phyloP scores from a whole-genome alignment of 1,140 invertebrate species.

The Scaptomyza pallida region DNA sequence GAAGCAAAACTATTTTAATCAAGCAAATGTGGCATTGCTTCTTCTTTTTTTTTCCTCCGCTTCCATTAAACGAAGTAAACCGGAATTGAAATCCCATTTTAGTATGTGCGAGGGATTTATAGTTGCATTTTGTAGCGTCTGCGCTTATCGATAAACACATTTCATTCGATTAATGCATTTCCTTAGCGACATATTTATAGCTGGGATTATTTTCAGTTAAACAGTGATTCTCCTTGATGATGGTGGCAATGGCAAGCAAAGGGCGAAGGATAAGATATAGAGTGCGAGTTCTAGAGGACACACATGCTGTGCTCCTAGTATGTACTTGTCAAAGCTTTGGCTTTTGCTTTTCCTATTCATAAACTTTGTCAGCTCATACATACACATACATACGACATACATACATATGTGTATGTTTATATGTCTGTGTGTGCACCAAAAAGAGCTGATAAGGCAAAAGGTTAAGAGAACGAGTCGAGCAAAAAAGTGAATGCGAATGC shows the following conservation, averaged over 20 bases:
- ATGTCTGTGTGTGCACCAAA: constrained; percentile 27
- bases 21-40: too few species aligned
- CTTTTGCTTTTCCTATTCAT: constrained; percentile 65
- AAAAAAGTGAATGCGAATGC: not conserved
- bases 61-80: too few species aligned
- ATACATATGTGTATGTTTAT: not conserved
- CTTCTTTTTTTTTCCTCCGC: too few species aligned
- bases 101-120: not conserved
- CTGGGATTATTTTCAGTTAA: not conserved
- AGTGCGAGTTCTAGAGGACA: not conserved
- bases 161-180: constrained; percentile 20
- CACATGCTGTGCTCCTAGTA: constrained; percentile 19
- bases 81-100: not conserved
- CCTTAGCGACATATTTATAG: not conserved
- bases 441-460: constrained; percentile 69
- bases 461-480: constrained; percentile 54
- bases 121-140: not conserved
- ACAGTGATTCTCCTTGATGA: not conserved
- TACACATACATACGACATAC: not conserved
- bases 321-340: constrained; percentile 31
- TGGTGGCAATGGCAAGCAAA: not conserved
- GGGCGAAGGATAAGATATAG: constrained; percentile 3
- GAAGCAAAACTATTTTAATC: too few species aligned
- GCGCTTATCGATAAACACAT: constrained; percentile 16
- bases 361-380: constrained; percentile 66